Evolutionary conservation across 2,797 vertebrate species (phyloP).

Genomic region (Periophthalmus magnuspinnatus): DNA sequence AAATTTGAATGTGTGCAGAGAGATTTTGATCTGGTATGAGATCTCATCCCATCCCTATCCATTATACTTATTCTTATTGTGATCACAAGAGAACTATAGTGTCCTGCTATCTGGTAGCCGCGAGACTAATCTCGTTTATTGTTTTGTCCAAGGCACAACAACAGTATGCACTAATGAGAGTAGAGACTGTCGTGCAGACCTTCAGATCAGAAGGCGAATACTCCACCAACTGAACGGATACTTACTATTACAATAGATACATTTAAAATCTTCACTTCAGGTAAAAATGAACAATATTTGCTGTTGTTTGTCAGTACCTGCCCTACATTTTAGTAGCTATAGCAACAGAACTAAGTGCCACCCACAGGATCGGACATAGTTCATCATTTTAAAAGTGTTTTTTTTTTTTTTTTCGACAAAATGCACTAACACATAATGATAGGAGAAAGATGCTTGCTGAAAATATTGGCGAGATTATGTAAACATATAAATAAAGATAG

Average conservation of each 20-base stretch:
- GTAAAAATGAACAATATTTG: slow-evolving; percentile 1
- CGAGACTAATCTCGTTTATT: background rate
- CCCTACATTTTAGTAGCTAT: slow-evolving; percentile 12
- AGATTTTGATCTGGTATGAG: too few relatives aligned
- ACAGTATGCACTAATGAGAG: background rate
- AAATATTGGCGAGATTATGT: background rate
- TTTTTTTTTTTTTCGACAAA: background rate
- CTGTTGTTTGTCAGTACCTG: slow-evolving; percentile 2
- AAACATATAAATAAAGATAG: background rate
- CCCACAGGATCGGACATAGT: background rate
- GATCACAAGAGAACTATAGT: background rate
- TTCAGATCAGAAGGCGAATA: background rate
- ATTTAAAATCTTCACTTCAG: background rate
- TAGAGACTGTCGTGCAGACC: background rate
- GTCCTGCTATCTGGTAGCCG: background rate
- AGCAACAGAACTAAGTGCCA: background rate
- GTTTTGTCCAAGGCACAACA: background rate
- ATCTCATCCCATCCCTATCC: too few relatives aligned
- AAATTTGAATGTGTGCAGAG: too few relatives aligned
- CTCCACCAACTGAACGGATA: background rate
- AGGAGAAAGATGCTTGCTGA: background rate
- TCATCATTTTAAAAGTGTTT: background rate
- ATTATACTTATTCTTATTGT: too few relatives aligned
- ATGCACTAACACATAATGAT: background rate
- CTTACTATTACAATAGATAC: background rate